A percentile compares a stretch with the other conserved stretches of the same genome.
phyloP scores from a whole-genome alignment of 2,113 vertebrate species.

The Equus quagga region DNA sequence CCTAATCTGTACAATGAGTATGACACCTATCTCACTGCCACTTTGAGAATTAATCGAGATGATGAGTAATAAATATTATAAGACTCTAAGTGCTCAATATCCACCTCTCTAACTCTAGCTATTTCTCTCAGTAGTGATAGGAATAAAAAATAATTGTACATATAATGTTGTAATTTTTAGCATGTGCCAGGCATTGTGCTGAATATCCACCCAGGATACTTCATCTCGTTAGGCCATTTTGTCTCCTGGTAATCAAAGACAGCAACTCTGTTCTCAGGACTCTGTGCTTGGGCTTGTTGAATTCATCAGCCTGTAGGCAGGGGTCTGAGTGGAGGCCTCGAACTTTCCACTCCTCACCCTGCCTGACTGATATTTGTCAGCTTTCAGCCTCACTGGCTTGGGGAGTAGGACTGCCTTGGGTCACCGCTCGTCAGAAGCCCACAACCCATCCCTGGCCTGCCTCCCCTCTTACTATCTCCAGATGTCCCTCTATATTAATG shows the following conservation, averaged over 20 bases:
- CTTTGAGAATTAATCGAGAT: neutral
- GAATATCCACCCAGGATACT: neutral
- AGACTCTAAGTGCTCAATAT: neutral
- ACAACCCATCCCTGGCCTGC: fast-evolving
- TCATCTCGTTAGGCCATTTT: neutral
- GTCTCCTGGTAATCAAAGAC: neutral
- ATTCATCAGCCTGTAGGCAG: too few species aligned
- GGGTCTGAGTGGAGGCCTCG: neutral
- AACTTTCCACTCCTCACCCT: neutral
- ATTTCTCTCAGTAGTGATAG: neutral
- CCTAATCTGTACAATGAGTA: neutral
- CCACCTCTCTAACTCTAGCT: neutral
- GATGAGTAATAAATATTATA: neutral
- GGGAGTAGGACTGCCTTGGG: neutral
- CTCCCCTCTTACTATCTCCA: neutral
- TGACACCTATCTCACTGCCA: neutral
- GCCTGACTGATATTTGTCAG: fast-evolving
- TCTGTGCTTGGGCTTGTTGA: neutral
- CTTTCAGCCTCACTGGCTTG: too few species aligned
- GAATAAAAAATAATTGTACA: neutral
- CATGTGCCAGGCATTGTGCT: neutral
- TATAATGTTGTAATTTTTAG: neutral
- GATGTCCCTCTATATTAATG: neutral
- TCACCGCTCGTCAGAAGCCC: fast-evolving
- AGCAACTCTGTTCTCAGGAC: neutral